Base-by-base conservation (phyloP, 2,888 invertebrate genomes). In the Venusia cambrica region DNA sequence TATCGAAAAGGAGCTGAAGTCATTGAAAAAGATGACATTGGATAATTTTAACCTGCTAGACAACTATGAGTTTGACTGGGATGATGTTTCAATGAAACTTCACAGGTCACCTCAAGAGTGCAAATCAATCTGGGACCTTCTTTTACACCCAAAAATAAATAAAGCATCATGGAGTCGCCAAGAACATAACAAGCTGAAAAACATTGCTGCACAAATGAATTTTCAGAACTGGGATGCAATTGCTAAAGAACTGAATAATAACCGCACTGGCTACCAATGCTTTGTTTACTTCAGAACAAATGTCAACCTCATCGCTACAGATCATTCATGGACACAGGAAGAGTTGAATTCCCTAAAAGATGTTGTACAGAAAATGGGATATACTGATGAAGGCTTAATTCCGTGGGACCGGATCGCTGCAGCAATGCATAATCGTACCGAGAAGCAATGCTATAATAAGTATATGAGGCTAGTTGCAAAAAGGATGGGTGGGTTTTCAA, bases 341-440 rank as follows among this genome's bases (percentile, higher is more conserved):
- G 96, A 97, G 63, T 92, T 95, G 52, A 78, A 88, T 27, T 85
- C 88, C 25, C 76, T 97, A 2, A 60, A 87, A 16, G 80, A 89
- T 31, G 69, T 92, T 1, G 89, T 96, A 0, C 88, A 91, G n/a
- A n/a, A n/a, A n/a, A n/a, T n/a, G n/a, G 77, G 76, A 40, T 90
- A 90, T 45, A 89, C 83, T 44, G 81, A 91, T 32, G 93, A 92
- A 7, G 80, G 90, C 38, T 89, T 89, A 22, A 92, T 95, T 44
- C 92, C 93, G 1, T 96, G 96, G 95, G 87, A 89, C 2, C 90
- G 90, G 60, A 90, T 95, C 3, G 84, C 89, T 1, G 83, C 87
- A 10, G 87, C 89, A 27, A 90, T 94, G 71, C 88, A 89, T 4
- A 88, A 89, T 38, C 87, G 92, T 45, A 89, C 90, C 0, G 91